Evolutionary conservation across 2,113 vertebrate species (phyloP).

Genomic region (Nycticorax nycticorax): DNA sequence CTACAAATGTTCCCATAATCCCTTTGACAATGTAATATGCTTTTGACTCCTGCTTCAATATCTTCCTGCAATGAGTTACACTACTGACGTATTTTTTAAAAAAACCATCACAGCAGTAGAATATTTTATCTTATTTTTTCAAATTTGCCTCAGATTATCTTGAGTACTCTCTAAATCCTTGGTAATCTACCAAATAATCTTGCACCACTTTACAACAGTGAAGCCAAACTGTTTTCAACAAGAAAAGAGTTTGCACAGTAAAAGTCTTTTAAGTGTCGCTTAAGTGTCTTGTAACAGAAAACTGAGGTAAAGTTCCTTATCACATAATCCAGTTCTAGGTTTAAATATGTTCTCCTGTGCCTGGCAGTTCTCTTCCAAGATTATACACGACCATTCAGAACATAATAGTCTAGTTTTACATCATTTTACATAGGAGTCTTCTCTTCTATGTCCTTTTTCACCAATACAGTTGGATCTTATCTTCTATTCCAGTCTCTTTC

Average conservation of each 20-base stretch:
- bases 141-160: neutral
- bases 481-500: neutral
- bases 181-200: neutral
- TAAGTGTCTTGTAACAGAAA: neutral
- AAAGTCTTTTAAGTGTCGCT: neutral
- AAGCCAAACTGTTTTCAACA: neutral
- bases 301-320: neutral
- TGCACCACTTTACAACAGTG: neutral
- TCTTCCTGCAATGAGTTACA: neutral
- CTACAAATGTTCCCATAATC: neutral
- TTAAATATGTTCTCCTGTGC: neutral
- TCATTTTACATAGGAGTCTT: neutral
- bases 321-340: neutral
- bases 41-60: neutral
- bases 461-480: neutral
- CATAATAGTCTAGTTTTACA: neutral
- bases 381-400: neutral
- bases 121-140: neutral
- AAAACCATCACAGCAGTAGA: neutral
- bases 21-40: neutral
- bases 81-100: neutral
- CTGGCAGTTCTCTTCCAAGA: neutral
- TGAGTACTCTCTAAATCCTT: neutral
- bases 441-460: neutral
- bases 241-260: neutral